Conservation (phyloP, 2,113 vertebrate species). For the Ophthalmolycus amberensis region DNA sequence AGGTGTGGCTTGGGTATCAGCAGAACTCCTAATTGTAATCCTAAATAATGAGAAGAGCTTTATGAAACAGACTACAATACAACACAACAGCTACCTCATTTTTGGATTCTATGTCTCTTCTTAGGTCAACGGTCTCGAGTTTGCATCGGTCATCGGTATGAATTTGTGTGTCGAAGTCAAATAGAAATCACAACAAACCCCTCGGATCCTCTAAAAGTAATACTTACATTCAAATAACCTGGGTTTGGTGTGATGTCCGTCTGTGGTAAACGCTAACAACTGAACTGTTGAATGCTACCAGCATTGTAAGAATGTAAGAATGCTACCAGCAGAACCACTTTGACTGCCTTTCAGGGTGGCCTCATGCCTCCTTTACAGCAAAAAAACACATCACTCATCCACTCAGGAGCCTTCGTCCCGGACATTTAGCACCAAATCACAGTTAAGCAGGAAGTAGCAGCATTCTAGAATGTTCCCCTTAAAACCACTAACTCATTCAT, state of each 20-base stretch:
- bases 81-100: constrained; percentile 31
- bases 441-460: not conserved
- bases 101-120: not conserved
- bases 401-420: not conserved
- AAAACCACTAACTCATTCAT: not conserved
- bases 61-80: not conserved
- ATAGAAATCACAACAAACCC: not conserved
- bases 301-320: not conserved
- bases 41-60: not conserved
- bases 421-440: not conserved
- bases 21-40: too few relatives aligned
- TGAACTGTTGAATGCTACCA: not conserved
- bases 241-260: not conserved
- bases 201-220: not conserved
- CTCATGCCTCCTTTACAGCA: constrained; percentile 3
- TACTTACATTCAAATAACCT: not conserved
- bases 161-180: not conserved
- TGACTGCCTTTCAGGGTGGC: constrained; percentile 19
- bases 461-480: not conserved
- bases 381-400: constrained; percentile 2
- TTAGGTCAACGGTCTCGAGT: not conserved
- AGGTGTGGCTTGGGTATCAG: not conserved
- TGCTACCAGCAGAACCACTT: not conserved
- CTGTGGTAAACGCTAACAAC: not conserved
- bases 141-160: not conserved